phyloP scores from a whole-genome alignment of 2,888 invertebrate species.

The Kryphioiulus occultus region DNA sequence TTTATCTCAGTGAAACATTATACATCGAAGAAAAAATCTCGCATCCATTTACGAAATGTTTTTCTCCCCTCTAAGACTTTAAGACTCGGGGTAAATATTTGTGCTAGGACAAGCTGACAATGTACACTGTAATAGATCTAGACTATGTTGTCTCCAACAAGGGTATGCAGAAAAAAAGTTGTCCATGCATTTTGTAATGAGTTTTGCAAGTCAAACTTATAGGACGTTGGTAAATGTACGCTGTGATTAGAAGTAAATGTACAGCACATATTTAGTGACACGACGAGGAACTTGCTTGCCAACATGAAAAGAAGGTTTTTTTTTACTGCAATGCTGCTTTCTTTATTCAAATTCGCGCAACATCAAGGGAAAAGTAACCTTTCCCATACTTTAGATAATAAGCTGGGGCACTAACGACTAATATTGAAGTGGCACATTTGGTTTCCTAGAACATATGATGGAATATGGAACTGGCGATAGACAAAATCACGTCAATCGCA shows the following conservation, averaged over 20 bases:
- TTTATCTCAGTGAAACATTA: background rate
- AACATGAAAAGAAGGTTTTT: background rate
- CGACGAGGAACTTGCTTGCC: background rate
- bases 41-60: constrained; percentile 16
- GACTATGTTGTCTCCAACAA: background rate
- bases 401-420: background rate
- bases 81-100: background rate
- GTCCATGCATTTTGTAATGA: background rate
- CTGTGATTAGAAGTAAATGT: background rate
- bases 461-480: too few relatives aligned
- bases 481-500: too few relatives aligned
- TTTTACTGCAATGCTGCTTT: background rate
- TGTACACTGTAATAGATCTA: constrained; percentile 18
- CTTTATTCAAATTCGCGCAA: background rate
- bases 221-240: background rate
- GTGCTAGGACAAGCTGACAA: background rate
- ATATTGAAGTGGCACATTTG: background rate
- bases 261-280: background rate
- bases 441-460: background rate
- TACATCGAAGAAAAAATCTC: background rate
- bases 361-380: background rate
- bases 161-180: background rate
- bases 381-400: background rate
- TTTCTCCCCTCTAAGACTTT: background rate
- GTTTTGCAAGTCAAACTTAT: background rate